A percentile compares a stretch with the other conserved stretches of the same genome.
phyloP scores from a whole-genome alignment of 2,888 invertebrate genomes.

The Diaprepes abbreviatus region DNA sequence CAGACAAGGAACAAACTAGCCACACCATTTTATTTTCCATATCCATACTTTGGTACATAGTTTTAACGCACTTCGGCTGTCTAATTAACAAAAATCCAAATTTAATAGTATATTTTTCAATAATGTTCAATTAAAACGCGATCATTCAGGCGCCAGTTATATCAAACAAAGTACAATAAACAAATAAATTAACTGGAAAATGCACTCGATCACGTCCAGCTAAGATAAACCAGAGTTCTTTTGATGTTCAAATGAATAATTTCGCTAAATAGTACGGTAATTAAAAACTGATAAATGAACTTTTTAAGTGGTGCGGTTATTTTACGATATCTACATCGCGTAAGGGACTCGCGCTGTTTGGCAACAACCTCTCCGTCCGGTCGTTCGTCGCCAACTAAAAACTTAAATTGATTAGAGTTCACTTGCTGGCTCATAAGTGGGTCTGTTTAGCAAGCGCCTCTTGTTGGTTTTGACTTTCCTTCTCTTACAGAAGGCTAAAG shows the following conservation, averaged over 20 bases:
- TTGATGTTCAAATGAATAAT: background rate
- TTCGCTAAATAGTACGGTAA: background rate
- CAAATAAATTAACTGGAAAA: slow-evolving; percentile 3
- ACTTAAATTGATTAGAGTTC: slow-evolving; percentile 37
- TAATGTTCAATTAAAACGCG: slow-evolving; percentile 46
- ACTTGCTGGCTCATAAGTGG: slow-evolving; percentile 34
- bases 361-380: slow-evolving; percentile 13
- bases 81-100: background rate
- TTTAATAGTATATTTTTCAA: slow-evolving; percentile 54
- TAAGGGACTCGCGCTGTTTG: background rate
- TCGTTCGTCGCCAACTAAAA: slow-evolving; percentile 29
- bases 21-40: slow-evolving; percentile 48
- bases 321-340: slow-evolving; percentile 24
- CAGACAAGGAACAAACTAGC: slow-evolving; percentile 41
- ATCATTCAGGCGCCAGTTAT: slow-evolving; percentile 54
- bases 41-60: background rate
- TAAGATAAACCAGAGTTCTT: no score
- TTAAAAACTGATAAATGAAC: slow-evolving; percentile 9
- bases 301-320: background rate
- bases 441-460: slow-evolving; percentile 42
- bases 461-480: slow-evolving; percentile 44
- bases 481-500: slow-evolving; percentile 31
- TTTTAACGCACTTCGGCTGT: slow-evolving; percentile 7
- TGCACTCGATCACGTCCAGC: background rate
- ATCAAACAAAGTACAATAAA: slow-evolving; percentile 53